Evolutionary conservation across 2,113 vertebrate species (phyloP), one percentile per base, ranked within the genome.

Genomic region (Cyanoderma ruficeps): DNA sequence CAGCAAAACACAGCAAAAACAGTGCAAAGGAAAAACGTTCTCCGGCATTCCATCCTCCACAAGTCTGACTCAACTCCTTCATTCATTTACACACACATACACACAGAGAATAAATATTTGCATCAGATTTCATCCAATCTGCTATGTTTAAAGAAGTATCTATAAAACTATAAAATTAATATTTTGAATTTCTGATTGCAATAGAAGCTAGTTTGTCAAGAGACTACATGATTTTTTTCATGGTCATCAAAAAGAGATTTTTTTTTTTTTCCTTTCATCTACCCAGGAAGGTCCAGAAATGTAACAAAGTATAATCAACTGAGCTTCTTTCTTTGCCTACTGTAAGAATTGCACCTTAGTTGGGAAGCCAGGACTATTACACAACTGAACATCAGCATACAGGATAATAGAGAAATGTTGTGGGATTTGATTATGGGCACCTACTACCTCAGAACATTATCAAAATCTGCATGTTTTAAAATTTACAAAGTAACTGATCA

Each of bases 191-290:
- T 70, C 37, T 76, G 9, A 53, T 25, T 57, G 27, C 25, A 65
- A 42, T 18, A 61, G n/a, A 74, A 69, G 11, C 2, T 35, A 47
- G 4, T 64, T 83, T 65, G 12, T 10, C 15, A 60, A 89, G 16
- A 60, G 10, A 33, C 2, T 0, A 0, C 13, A 44, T 19, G 6
- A 0, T 28, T 42, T 90, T 84, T 57, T 69, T 12, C 60, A 57
- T 15, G 14, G 11, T 59, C 10, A 70, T 46, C 24, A 44, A 30
- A 71, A 72, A 59, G 15, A 49, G 6, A 31, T 31, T 33, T 35
- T 53, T 18, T 35, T 53, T 18, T 37, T 49, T 79, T 63, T 69
- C 31, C 41, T 42, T 68, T 11, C 7, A 52, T 53, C 41, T 60
- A 22, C 17, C 3, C 31, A 61, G 41, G 24, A 89, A 72, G 13